Conservation (phyloP, 2,888 invertebrate species). For the Lottia gigantea region DNA sequence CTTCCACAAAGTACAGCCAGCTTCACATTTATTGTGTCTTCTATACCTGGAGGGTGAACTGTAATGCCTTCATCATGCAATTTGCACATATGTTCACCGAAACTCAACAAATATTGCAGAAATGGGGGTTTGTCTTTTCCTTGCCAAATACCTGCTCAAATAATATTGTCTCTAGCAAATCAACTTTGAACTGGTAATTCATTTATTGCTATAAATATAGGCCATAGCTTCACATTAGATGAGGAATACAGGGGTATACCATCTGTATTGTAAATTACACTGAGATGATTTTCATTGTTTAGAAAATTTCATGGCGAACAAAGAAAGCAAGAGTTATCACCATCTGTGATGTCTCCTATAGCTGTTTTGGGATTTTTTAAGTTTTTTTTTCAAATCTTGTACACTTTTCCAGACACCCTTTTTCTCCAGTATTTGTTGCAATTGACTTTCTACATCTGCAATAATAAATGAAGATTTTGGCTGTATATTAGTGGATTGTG, state of each 20-base stretch:
- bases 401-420: constrained; percentile 20
- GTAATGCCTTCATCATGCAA: too few species aligned
- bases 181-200: constrained; percentile 14
- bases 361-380: constrained; percentile 15
- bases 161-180: constrained; percentile 25
- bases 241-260: constrained; percentile 14
- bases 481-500: too few species aligned
- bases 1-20: constrained; percentile 18
- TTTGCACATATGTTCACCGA: constrained; percentile 20
- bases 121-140: constrained; percentile 26
- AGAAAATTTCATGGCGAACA: constrained; percentile 22
- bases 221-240: constrained; percentile 20
- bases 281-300: background rate
- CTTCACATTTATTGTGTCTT: constrained; percentile 15
- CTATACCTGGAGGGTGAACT: constrained; percentile 4
- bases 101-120: constrained; percentile 18
- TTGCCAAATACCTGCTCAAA: constrained; percentile 24
- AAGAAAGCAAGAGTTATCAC: constrained; percentile 18
- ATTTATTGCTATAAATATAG: constrained; percentile 19
- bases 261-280: background rate
- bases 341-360: constrained; percentile 26
- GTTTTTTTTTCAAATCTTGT: constrained; percentile 15
- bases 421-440: constrained; percentile 19
- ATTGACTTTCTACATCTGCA: constrained; percentile 26
- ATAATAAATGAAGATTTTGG: constrained; percentile 15